Percentiles rank a stretch among this genome's conserved stretches.
Evolutionary conservation across 2,888 invertebrate genomes (phyloP).

Genomic region (Pseudoips prasinana): DNA sequence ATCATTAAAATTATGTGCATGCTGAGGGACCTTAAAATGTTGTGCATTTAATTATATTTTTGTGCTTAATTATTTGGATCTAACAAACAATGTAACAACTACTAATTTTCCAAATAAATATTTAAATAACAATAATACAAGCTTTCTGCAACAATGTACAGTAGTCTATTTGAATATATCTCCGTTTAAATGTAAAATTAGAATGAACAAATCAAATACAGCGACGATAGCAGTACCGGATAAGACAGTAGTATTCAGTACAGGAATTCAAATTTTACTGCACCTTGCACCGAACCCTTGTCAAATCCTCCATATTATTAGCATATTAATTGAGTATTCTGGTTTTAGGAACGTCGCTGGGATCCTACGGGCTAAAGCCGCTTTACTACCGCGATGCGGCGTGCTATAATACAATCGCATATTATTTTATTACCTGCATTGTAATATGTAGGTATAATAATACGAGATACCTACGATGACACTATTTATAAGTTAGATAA

Average conservation of each 20-base stretch:
- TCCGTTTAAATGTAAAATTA: background rate
- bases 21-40: no score
- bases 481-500: no score
- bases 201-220: conserved; percentile 2
- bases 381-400: conserved; percentile 44
- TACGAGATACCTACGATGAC: no score
- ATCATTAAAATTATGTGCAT: no score
- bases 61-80: no score
- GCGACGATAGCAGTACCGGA: conserved; percentile 8
- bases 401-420: conserved; percentile 15
- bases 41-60: no score
- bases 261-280: conserved; percentile 41
- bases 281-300: conserved; percentile 53
- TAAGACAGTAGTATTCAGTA: conserved; percentile 30
- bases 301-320: conserved; percentile 64
- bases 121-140: no score
- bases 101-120: no score
- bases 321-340: conserved; percentile 79
- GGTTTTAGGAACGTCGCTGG: conserved; percentile 49
- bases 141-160: no score
- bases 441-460: no score
- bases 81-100: no score
- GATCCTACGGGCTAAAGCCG: conserved; percentile 50
- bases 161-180: no score
- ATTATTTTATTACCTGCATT: conserved; percentile 25